Base-by-base conservation (phyloP, 2,888 invertebrate genomes). In the Bugulina stolonifera region DNA sequence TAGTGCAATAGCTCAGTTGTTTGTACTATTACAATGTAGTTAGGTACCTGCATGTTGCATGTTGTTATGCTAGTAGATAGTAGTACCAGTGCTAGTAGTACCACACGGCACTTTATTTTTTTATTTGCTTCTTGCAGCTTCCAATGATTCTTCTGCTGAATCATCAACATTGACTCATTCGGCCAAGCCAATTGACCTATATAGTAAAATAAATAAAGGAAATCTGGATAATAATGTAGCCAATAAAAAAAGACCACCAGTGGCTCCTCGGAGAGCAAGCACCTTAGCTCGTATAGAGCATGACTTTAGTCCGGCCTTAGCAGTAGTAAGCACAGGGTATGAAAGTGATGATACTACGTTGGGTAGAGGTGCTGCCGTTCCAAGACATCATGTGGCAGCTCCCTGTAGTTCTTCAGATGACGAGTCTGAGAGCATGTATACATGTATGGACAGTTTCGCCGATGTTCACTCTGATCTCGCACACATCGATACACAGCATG, bases 391-490 rank as follows among this genome's bases (percentile, higher is more conserved):
- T 5, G 10, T 43, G 10, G 10, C 43, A 43, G 43, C 10, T 5
- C 18, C 43, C 5, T 5, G 10, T 43, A 10, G 18, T 18, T 43
- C 43, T 43, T 43, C 43, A 18, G 32, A 27, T 14, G 64, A 64
- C 5, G 64, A 64, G 10, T 27, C 27, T 27, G 64, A 64, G 27
- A 32, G n/a, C 32, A 32, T 27, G 27, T 64, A 64, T 64, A 32
- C 64, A 32, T 64, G 29, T 32, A 64, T 64, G 64, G 64, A 64
- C 32, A 14, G 18, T 64, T 25, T 57, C 5, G n/a, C 27, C 23
- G 57, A 57, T 23, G 22, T 5, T 32, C 27, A 25, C 5, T 27
- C 3, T 32, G 64, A 64, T 14, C 25, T 25, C 29, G 5, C 14
- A 32, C 14, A 64, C 32, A 34, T 57, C 57, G 10, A 3, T 32